Evolutionary conservation across 2,113 vertebrate species (phyloP).

Genomic region (Alligator sinensis): DNA sequence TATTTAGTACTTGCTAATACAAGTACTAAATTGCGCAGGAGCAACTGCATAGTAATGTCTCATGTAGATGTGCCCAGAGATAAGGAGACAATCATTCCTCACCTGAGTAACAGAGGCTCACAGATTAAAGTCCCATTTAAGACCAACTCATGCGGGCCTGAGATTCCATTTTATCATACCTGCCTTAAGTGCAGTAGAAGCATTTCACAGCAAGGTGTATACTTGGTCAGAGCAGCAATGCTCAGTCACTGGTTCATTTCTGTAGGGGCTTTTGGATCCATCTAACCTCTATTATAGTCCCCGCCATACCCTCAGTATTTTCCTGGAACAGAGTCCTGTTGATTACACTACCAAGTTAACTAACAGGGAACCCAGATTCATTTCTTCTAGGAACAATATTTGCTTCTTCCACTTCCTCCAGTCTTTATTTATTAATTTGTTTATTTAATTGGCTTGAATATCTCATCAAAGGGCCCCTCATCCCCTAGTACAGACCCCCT

Average conservation of each 20-base stretch:
- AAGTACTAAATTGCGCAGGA: too few species aligned
- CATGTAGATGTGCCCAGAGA: neutral
- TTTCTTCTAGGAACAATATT: neutral
- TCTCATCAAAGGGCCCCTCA: neutral
- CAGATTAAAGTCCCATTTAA: neutral
- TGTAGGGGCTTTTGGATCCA: neutral
- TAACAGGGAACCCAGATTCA: neutral
- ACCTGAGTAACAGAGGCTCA: neutral
- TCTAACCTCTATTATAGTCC: neutral
- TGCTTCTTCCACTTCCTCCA: neutral
- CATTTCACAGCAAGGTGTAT: rapidly evolving
- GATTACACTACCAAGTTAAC: neutral
- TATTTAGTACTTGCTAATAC: too few species aligned
- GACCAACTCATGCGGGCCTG: neutral
- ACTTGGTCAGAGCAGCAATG: neutral
- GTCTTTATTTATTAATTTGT: neutral
- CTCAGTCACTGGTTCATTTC: neutral
- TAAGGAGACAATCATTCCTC: neutral
- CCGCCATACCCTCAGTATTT: neutral
- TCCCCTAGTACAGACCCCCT: neutral
- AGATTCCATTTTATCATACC: neutral
- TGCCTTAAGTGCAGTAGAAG: neutral
- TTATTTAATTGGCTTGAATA: neutral
- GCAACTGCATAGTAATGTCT: neutral
- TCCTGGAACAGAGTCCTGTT: conserved; percentile 30